A percentile compares a stretch with the other conserved stretches of the same genome.
Conservation (phyloP, 2,888 invertebrate genomes). For the Euplagia quadripunctaria region DNA sequence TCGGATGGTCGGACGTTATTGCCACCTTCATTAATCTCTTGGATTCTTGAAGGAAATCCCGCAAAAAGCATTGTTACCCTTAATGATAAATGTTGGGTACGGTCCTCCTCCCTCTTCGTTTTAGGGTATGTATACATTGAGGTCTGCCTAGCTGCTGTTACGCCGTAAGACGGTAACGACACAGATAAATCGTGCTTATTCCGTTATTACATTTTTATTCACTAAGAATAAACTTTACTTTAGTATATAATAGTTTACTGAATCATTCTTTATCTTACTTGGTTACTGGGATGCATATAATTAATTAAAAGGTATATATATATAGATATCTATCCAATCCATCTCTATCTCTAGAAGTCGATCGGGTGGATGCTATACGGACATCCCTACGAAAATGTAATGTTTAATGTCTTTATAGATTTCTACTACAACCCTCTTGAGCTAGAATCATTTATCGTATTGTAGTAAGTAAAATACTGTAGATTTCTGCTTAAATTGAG, state of each 20-base stretch:
- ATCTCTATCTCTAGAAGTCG: background rate
- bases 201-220: background rate
- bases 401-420: background rate
- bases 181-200: background rate
- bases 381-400: background rate
- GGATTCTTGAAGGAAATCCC: slow-evolving; percentile 83
- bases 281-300: background rate
- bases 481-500: background rate
- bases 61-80: slow-evolving; percentile 83
- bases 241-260: background rate
- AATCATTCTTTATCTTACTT: background rate
- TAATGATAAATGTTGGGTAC: slow-evolving; percentile 80
- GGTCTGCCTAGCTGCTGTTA: background rate
- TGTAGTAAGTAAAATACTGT: background rate
- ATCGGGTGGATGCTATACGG: background rate
- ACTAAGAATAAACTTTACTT: background rate
- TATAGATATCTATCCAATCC: background rate
- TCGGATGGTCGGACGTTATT: slow-evolving; percentile 80
- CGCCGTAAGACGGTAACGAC: background rate
- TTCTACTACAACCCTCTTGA: background rate
- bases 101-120: slow-evolving; percentile 43
- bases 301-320: background rate
- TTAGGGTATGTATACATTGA: slow-evolving; percentile 42
- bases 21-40: slow-evolving; percentile 83
- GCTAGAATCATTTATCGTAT: background rate